Percentiles rank a stretch among this genome's conserved stretches.
Conservation (phyloP, 1,140 invertebrate species). For the Protaetia brevitarsis region DNA sequence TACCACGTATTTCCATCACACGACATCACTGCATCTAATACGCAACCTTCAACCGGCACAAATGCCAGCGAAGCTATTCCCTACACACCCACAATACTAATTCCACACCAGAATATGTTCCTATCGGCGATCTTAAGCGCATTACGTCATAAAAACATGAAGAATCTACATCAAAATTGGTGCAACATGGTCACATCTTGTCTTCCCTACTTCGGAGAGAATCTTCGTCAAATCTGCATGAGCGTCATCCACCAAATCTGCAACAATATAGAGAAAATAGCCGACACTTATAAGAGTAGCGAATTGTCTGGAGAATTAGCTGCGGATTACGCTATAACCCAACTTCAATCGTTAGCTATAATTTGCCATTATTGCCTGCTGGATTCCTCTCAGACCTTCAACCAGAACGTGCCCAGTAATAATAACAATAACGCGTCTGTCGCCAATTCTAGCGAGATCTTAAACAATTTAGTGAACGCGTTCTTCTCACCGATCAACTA, state of each 20-base stretch:
- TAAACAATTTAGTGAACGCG: constrained; percentile 80
- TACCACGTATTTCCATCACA: constrained; percentile 56
- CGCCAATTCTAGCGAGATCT: constrained; percentile 67
- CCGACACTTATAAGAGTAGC: constrained; percentile 42
- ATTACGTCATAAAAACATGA: constrained; percentile 60
- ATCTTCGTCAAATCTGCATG: constrained; percentile 73
- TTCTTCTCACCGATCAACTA: constrained; percentile 53
- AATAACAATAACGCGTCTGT: constrained; percentile 41
- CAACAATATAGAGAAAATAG: constrained; percentile 70
- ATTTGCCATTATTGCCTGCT: constrained; percentile 83
- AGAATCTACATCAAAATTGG: constrained; percentile 78
- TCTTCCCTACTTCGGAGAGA: constrained; percentile 69
- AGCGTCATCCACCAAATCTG: constrained; percentile 80
- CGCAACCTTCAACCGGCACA: constrained; percentile 42
- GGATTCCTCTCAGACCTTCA: constrained; percentile 65
- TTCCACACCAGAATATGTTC: constrained; percentile 85
- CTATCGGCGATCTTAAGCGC: constrained; percentile 77
- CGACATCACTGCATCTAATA: constrained; percentile 18
- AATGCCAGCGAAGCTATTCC: constrained; percentile 55
- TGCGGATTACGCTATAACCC: constrained; percentile 76
- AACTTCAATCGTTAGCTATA: constrained; percentile 79
- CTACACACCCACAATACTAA: constrained; percentile 63
- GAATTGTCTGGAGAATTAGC: constrained; percentile 41
- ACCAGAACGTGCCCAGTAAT: constrained; percentile 56
- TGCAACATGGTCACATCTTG: constrained; percentile 74